phyloP scores from a whole-genome alignment of 1,140 invertebrate genomes.

The Leptoteleia sp. region DNA sequence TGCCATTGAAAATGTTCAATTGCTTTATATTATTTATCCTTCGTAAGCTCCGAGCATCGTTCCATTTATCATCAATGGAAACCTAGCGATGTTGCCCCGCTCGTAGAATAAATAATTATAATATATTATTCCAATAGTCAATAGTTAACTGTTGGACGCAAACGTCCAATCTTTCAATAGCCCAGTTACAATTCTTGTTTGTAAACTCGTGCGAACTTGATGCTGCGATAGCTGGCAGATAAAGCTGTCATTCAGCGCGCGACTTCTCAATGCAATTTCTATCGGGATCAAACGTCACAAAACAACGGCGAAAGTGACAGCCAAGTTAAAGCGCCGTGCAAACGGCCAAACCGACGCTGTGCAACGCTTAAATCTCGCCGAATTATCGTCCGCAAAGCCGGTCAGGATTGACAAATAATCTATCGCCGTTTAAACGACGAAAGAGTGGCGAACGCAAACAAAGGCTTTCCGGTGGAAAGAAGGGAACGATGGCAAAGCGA shows the following conservation, averaged over 20 bases:
- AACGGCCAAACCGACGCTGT: background rate
- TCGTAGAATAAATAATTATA: background rate
- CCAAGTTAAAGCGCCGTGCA: background rate
- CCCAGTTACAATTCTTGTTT: constrained; percentile 12
- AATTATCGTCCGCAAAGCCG: constrained; percentile 29
- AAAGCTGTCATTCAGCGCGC: constrained; percentile 11
- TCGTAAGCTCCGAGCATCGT: background rate
- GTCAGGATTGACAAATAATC: constrained; percentile 9
- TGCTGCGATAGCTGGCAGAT: constrained; percentile 18
- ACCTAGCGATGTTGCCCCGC: too few relatives aligned
- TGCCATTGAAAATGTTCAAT: constrained; percentile 8
- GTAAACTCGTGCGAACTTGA: constrained; percentile 8
- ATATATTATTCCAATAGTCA: too few relatives aligned
- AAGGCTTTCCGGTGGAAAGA: constrained; percentile 13
- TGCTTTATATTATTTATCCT: constrained; percentile 22
- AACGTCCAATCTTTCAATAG: constrained; percentile 20
- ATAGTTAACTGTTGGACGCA: too few relatives aligned
- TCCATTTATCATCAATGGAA: constrained; percentile 16
- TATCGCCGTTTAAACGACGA: background rate
- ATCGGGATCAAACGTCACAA: background rate
- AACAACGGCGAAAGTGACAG: too few relatives aligned
- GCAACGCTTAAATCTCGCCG: constrained; percentile 7
- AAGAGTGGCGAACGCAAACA: constrained; percentile 4
- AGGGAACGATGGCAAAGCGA: constrained; percentile 9
- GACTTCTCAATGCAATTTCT: background rate